A percentile compares a stretch with the other conserved stretches of the same genome.
Conservation (phyloP, 2,113 vertebrate species). For the Strix aluco region DNA sequence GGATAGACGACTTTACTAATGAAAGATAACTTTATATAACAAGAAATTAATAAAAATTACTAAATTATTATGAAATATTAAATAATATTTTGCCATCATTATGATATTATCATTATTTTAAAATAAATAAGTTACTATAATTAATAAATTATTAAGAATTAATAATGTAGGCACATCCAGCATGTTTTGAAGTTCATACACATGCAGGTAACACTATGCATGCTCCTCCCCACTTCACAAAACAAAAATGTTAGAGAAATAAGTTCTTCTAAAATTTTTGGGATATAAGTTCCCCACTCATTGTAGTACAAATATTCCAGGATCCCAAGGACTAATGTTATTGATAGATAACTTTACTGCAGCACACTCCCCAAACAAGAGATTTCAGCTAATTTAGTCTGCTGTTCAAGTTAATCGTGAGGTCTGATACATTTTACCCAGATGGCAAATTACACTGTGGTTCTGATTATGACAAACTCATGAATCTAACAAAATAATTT, state of each 20-base stretch:
- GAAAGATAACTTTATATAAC: neutral
- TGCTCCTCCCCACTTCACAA: neutral
- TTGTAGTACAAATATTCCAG: neutral
- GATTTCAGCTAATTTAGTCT: neutral
- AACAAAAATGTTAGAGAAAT: neutral
- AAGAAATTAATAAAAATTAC: neutral
- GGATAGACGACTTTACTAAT: neutral
- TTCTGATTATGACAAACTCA: neutral
- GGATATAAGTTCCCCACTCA: neutral
- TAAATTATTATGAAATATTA: neutral
- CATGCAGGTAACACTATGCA: neutral
- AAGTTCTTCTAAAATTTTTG: neutral
- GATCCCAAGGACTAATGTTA: neutral
- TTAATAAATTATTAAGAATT: neutral
- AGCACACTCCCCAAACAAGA: neutral
- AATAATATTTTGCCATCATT: neutral
- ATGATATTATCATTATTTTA: too few species aligned
- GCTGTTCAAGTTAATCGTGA: neutral
- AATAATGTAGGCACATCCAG: neutral
- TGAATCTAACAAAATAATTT: neutral
- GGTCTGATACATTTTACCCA: neutral
- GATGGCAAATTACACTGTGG: neutral
- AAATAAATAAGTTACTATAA: too few species aligned
- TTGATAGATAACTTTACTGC: neutral
- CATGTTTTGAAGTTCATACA: neutral